These are phyloP conservation scores for Endomychus coccineus DNA, from an alignment of 2,888 invertebrate species.

Conservation along the genomic window DNA sequence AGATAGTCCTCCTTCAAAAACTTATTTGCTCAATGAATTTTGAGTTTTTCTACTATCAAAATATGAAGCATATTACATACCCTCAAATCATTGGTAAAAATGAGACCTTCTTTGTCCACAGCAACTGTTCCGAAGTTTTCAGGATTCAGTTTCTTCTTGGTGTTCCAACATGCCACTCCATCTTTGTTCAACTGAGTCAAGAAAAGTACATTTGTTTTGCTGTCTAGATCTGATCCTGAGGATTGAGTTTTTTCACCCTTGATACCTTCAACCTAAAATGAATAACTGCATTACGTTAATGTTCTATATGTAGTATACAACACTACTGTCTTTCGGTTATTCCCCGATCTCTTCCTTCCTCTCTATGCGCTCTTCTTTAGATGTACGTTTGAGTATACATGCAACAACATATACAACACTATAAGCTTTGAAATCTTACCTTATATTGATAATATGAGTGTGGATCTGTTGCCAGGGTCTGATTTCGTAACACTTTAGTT, in stretches of 20 bases:
- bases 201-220: slow-evolving; percentile 61
- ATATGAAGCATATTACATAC: no score
- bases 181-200: slow-evolving; percentile 72
- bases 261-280: slow-evolving; percentile 54
- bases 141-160: slow-evolving; percentile 54
- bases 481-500: slow-evolving; percentile 64
- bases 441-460: slow-evolving; percentile 65
- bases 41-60: background rate
- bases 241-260: slow-evolving; percentile 67
- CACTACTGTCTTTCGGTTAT: no score
- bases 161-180: slow-evolving; percentile 77
- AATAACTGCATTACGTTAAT: background rate
- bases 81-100: slow-evolving; percentile 75
- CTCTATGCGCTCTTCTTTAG: no score
- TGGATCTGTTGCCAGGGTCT: slow-evolving; percentile 58
- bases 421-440: no score
- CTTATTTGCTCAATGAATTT: background rate
- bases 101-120: slow-evolving; percentile 57
- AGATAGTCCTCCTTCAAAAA: no score
- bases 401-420: no score
- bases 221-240: slow-evolving; percentile 65
- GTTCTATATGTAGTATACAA: no score
- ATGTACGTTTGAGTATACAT: no score
- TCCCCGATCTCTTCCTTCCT: no score
- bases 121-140: slow-evolving; percentile 62